Evolutionary conservation across 2,113 vertebrate species (phyloP).

Genomic region (Caretta caretta): DNA sequence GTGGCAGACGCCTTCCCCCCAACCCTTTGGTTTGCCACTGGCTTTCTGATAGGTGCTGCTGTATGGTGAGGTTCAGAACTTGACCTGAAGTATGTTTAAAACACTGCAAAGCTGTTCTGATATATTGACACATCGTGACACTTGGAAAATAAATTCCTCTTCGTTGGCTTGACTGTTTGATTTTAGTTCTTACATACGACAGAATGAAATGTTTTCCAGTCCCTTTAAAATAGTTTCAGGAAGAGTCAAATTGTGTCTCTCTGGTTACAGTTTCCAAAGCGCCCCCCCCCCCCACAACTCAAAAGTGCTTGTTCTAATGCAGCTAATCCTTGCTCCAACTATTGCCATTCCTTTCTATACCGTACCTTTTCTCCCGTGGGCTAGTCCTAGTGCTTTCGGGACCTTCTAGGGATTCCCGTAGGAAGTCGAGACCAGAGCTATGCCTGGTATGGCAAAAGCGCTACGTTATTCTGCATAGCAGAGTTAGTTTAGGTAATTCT

Average conservation of each 20-base stretch:
- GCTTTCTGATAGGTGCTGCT: background rate
- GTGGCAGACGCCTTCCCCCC: background rate
- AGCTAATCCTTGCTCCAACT: background rate
- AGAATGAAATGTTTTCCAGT: background rate
- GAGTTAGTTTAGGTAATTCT: background rate
- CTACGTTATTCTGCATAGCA: too few relatives aligned
- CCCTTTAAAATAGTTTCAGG: background rate
- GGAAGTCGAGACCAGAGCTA: background rate
- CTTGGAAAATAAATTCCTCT: background rate
- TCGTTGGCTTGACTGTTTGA: background rate
- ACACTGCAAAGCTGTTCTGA: background rate
- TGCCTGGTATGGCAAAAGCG: accelerated
- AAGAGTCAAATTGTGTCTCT: background rate
- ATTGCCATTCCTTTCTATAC: background rate
- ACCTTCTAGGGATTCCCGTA: background rate
- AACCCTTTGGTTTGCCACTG: background rate
- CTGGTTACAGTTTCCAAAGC: background rate
- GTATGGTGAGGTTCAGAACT: too few relatives aligned
- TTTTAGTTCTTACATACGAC: background rate
- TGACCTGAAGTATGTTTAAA: background rate
- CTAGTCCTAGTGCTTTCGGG: background rate
- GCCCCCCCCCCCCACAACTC: background rate
- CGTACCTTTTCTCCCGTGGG: accelerated
- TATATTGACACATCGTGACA: background rate
- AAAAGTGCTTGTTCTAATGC: background rate